Percentiles rank a stretch among this genome's conserved stretches.
Evolutionary conservation across 2,888 invertebrate species (phyloP).

Genomic region (Sinopyrophorus schimmeli): DNA sequence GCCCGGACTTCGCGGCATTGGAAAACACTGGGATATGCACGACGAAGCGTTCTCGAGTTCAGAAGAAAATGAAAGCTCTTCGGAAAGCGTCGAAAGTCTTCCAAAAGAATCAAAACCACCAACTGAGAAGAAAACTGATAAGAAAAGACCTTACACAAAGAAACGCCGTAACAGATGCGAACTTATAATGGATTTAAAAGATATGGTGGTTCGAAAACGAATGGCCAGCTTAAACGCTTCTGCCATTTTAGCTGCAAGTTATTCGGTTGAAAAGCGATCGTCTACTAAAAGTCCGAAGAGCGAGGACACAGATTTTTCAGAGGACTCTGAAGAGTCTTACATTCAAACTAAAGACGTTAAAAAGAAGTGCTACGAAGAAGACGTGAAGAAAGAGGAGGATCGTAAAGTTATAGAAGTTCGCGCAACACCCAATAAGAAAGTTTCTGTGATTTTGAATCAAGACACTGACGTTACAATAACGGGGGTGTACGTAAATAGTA

Average conservation of each 20-base stretch:
- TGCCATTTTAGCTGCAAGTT: conserved; percentile 87
- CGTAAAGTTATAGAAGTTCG: conserved; percentile 51
- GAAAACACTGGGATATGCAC: conserved; percentile 84
- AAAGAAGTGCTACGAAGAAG: conserved; percentile 54
- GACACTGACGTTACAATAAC: conserved; percentile 88
- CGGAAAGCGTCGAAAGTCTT: conserved; percentile 37
- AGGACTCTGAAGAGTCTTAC: conserved; percentile 56
- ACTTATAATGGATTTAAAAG: conserved; percentile 78
- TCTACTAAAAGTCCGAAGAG: conserved; percentile 60
- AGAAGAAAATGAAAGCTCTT: conserved; percentile 41
- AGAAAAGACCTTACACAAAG: conserved; percentile 55
- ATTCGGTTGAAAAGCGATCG: conserved; percentile 67
- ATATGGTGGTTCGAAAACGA: conserved; percentile 85
- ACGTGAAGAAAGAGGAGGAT: conserved; percentile 60
- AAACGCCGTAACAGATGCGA: conserved; percentile 65
- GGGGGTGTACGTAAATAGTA: conserved; percentile 78
- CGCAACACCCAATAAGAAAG: conserved; percentile 61
- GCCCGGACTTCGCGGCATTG: conserved; percentile 74
- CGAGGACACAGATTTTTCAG: conserved; percentile 59
- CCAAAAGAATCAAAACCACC: conserved; percentile 22
- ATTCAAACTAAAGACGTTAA: conserved; percentile 54
- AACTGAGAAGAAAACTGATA: conserved; percentile 54
- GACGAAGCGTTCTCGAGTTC: conserved; percentile 66
- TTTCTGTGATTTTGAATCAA: conserved; percentile 81
- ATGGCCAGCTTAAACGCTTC: conserved; percentile 92